Percentiles rank a stretch among this genome's conserved stretches.
Conservation (phyloP, 2,797 vertebrate genomes). For the Molothrus aeneus region DNA sequence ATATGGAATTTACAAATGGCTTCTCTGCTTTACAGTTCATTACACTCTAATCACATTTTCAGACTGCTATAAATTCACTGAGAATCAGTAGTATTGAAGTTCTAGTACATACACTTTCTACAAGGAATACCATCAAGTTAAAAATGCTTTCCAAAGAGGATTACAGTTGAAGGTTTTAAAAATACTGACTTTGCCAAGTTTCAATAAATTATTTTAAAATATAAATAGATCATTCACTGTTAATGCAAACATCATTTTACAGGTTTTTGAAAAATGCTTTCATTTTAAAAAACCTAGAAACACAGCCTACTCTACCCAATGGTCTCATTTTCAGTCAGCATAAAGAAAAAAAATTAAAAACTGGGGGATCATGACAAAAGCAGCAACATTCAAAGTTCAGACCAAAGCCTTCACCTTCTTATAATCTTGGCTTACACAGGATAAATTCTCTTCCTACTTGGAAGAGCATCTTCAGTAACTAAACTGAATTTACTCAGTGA, state of each 20-base stretch:
- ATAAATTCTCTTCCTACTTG: not conserved
- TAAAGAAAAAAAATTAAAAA: not conserved
- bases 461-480: not conserved
- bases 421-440: not conserved
- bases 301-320: not conserved
- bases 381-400: not conserved
- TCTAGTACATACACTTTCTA: conserved; percentile 11
- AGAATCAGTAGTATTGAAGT: conserved; percentile 46
- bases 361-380: not conserved
- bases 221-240: not conserved
- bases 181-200: conserved; percentile 49
- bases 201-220: conserved; percentile 55
- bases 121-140: conserved; percentile 20
- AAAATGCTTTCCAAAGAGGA: conserved; percentile 38
- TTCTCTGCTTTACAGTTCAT: conserved; percentile 32
- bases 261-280: not conserved
- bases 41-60: conserved; percentile 17
- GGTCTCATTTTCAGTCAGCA: not conserved
- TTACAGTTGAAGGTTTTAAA: conserved; percentile 32
- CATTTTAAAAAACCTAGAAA: conserved; percentile 12
- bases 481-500: not conserved
- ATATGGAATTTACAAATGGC: conserved; percentile 24
- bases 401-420: not conserved
- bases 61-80: conserved; percentile 17
- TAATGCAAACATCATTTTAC: not conserved